Percentiles rank a stretch among this genome's conserved stretches.
Conservation (phyloP, 2,888 invertebrate species). For the Caenorhabditis afra region DNA sequence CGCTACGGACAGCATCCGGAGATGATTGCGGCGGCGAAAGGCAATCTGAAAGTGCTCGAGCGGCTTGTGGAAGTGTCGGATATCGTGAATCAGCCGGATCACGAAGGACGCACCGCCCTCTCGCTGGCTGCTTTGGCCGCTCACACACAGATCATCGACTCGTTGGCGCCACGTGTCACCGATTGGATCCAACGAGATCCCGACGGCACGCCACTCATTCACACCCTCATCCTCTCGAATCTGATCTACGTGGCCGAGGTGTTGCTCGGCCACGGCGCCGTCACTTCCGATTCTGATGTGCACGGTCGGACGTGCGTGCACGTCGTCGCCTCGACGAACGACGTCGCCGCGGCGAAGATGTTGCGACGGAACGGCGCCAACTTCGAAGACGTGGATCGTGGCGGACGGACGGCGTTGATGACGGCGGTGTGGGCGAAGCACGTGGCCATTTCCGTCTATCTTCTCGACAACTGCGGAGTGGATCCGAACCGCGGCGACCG, state of each 20-base stretch:
- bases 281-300: constrained; percentile 82
- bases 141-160: constrained; percentile 82
- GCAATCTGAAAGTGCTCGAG: constrained; percentile 57
- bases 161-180: constrained; percentile 45
- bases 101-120: constrained; percentile 87
- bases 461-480: constrained; percentile 62
- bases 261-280: constrained; percentile 82
- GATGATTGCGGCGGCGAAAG: constrained; percentile 67
- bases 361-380: constrained; percentile 52
- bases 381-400: constrained; percentile 63
- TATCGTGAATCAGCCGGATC: constrained; percentile 80
- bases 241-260: constrained; percentile 87
- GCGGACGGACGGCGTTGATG: constrained; percentile 68
- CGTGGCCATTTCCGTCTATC: constrained; percentile 53
- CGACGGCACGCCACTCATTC: constrained; percentile 68
- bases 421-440: constrained; percentile 69
- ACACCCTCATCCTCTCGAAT: constrained; percentile 61
- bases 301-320: constrained; percentile 84
- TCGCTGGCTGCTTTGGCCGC: constrained; percentile 89
- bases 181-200: constrained; percentile 66
- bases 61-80: constrained; percentile 44
- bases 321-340: constrained; percentile 82
- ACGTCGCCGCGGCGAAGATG: constrained; percentile 66
- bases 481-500: constrained; percentile 67
- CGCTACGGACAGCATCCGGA: constrained; percentile 67